A percentile compares a stretch with the other conserved stretches of the same genome.
Conservation (phyloP, 2,797 vertebrate genomes). For the Sebastes alutus region DNA sequence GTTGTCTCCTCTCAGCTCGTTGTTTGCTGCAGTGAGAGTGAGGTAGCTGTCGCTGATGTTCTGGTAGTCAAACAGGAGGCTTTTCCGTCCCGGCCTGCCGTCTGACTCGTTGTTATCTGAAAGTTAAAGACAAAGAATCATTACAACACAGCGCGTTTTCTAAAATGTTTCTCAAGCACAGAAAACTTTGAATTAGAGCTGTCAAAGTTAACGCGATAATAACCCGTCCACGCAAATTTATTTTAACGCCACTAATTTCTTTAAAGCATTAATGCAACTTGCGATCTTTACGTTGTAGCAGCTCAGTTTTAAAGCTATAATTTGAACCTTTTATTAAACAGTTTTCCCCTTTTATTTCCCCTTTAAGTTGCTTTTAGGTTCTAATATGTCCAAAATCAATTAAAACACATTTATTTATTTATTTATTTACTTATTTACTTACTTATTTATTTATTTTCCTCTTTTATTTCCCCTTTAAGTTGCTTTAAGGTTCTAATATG, state of each 20-base stretch:
- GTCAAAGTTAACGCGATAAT: too few relatives aligned
- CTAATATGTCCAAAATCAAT: too few relatives aligned
- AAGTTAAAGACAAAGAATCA: neutral
- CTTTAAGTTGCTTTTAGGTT: neutral
- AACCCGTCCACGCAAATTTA: too few relatives aligned
- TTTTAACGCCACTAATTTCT: too few relatives aligned
- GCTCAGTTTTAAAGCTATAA: neutral
- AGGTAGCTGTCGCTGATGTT: slow-evolving; percentile 38
- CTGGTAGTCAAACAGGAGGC: slow-evolving; percentile 23
- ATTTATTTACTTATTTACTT: too few relatives aligned
- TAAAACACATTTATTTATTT: too few relatives aligned
- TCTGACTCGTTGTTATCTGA: slow-evolving; percentile 13
- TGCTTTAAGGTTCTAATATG: too few relatives aligned
- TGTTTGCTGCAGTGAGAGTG: neutral
- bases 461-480: neutral
- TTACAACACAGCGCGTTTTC: neutral
- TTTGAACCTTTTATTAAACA: accelerated
- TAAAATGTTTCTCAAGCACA: neutral
- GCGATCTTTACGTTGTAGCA: accelerated
- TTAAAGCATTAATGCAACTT: too few relatives aligned
- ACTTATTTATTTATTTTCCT: too few relatives aligned
- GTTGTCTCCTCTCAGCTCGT: slow-evolving; percentile 15
- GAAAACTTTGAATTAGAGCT: neutral
- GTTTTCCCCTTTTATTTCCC: neutral
- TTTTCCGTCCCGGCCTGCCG: neutral